Percentiles rank a stretch among this genome's conserved stretches.
These are phyloP conservation scores for Lordiphosa fenestrarum DNA, from an alignment of 2,888 invertebrate genomes.

Conservation along the genomic window DNA sequence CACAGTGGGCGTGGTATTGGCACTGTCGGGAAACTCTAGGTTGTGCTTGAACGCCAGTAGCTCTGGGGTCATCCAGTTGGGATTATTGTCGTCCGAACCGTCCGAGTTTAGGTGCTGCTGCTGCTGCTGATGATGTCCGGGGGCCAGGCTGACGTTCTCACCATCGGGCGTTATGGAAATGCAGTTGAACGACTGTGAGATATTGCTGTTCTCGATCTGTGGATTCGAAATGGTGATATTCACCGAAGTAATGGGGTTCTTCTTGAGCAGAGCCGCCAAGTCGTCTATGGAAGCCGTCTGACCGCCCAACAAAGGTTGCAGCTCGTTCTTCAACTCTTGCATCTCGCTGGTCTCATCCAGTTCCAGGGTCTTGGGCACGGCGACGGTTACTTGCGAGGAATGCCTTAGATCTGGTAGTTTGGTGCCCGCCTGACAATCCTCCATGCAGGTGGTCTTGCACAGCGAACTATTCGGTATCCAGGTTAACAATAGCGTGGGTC, in stretches of 20 bases:
- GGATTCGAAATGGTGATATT: conserved; percentile 87
- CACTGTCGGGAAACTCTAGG: conserved; percentile 89
- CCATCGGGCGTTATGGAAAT: conserved; percentile 77
- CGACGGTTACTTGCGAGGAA: background rate
- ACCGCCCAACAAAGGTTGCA: conserved; percentile 79
- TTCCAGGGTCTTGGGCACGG: conserved; percentile 3
- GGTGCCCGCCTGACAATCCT: conserved; percentile 83
- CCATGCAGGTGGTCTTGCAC: conserved; percentile 82
- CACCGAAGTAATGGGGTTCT: conserved; percentile 84
- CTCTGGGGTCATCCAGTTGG: conserved; percentile 92
- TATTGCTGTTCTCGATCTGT: conserved; percentile 86
- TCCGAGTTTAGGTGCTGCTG: conserved; percentile 77
- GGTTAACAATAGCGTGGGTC: conserved; percentile 92
- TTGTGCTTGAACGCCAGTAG: conserved; percentile 90
- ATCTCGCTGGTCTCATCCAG: conserved; percentile 53
- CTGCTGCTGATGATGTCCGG: background rate
- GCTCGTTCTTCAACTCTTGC: conserved; percentile 79
- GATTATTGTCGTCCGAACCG: conserved; percentile 87
- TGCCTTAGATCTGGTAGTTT: conserved; percentile 14
- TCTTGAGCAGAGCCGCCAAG: conserved; percentile 78
- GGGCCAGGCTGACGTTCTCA: conserved; percentile 23
- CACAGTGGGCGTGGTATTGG: conserved; percentile 88
- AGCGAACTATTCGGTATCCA: conserved; percentile 97
- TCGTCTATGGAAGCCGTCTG: conserved; percentile 76
- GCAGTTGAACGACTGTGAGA: conserved; percentile 82